These are phyloP conservation scores for Drosophila koepferae DNA, from an alignment of 2,888 invertebrate species.

Conservation along the genomic window DNA sequence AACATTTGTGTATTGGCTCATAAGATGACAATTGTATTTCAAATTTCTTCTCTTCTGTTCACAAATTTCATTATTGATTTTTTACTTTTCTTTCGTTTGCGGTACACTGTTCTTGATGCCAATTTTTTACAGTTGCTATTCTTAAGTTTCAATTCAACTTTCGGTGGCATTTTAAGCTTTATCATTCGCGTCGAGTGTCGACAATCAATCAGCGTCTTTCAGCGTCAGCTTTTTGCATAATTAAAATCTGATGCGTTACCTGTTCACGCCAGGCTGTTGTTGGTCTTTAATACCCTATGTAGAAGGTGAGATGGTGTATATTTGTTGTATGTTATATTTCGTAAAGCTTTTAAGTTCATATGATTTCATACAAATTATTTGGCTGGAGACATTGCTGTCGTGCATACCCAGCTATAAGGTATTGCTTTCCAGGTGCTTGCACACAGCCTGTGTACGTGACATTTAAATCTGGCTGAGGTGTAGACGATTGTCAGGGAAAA, in stretches of 20 bases:
- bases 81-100: slow-evolving; percentile 1
- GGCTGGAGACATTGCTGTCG: background rate
- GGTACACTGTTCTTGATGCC: slow-evolving; percentile 11
- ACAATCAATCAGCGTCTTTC: slow-evolving; percentile 70
- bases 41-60: background rate
- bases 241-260: slow-evolving; percentile 75
- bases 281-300: slow-evolving; percentile 13
- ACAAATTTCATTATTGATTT: slow-evolving; percentile 19
- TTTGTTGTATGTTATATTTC: background rate
- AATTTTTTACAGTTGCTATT: slow-evolving; percentile 34
- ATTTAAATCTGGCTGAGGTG: slow-evolving; percentile 24
- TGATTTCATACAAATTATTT: no score
- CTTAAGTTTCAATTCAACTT: slow-evolving; percentile 18
- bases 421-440: background rate
- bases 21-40: background rate
- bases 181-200: slow-evolving; percentile 52
- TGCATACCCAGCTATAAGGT: background rate
- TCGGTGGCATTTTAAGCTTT: slow-evolving; percentile 24
- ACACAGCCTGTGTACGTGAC: slow-evolving; percentile 15
- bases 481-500: background rate
- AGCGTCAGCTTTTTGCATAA: slow-evolving; percentile 68
- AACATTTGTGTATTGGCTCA: background rate
- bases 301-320: background rate
- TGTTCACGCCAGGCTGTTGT: slow-evolving; percentile 36
- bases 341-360: background rate